These are phyloP conservation scores for Chaenogobius annularis DNA, from an alignment of 2,113 vertebrate species.

Conservation along the genomic window DNA sequence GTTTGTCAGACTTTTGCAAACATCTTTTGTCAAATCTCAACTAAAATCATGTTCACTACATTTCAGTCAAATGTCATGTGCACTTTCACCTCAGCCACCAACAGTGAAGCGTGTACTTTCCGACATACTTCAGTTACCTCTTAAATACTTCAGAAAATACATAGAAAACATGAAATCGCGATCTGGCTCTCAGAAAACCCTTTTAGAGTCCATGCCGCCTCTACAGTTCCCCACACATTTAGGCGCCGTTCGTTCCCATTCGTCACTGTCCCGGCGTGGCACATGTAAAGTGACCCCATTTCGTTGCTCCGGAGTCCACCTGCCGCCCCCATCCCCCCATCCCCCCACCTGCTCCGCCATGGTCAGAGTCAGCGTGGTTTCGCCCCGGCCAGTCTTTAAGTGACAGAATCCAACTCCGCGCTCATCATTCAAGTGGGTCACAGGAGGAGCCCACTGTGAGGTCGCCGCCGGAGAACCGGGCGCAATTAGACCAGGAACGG, in stretches of 20 bases:
- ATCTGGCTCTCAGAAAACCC: no score
- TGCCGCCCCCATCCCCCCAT: conserved; percentile 21
- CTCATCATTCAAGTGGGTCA: conserved; percentile 60
- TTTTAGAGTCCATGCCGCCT: no score
- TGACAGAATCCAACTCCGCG: conserved; percentile 67
- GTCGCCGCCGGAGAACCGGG: conserved; percentile 18
- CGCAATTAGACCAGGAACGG: conserved; percentile 42
- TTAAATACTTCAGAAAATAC: no score
- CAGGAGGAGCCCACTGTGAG: conserved; percentile 31
- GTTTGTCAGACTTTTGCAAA: no score
- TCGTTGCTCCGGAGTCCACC: conserved; percentile 36
- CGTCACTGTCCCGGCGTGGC: conserved; percentile 18
- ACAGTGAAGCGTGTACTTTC: no score
- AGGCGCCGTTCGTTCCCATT: conserved; percentile 10
- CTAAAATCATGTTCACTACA: no score
- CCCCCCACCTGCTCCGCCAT: conserved; percentile 15
- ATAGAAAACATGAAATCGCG: no score
- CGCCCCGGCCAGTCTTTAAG: conserved; percentile 41
- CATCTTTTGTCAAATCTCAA: no score
- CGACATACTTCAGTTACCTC: no score
- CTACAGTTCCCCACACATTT: neutral
- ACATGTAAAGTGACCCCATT: conserved; percentile 57
- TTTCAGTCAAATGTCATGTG: no score
- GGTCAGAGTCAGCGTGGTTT: conserved; percentile 35
- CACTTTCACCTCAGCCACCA: no score